These are phyloP conservation scores for Gymnosoma rotundatum DNA, from an alignment of 2,888 invertebrate genomes.

Conservation along the genomic window DNA sequence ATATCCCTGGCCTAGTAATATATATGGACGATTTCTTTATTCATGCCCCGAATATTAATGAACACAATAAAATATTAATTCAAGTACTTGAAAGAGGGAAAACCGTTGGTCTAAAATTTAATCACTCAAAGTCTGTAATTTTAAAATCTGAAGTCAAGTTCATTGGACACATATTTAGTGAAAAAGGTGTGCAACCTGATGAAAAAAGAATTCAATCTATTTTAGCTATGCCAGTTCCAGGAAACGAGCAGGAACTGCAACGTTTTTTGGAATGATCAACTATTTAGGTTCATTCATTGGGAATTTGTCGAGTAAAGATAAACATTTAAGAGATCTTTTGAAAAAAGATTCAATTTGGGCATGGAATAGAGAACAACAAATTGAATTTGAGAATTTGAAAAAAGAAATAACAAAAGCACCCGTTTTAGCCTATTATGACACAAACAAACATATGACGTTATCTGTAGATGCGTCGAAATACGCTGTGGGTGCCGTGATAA, in stretches of 20 bases:
- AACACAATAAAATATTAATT: not conserved
- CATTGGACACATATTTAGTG: not conserved
- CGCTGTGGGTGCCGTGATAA: too few species aligned
- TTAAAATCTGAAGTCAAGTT: not conserved
- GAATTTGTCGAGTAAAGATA: not conserved
- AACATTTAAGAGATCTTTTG: not conserved
- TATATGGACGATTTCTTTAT: not conserved
- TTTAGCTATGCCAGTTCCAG: not conserved
- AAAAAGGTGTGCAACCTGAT: not conserved
- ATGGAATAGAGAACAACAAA: not conserved
- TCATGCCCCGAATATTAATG: not conserved
- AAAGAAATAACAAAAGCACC: too few species aligned
- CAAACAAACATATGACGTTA: too few species aligned
- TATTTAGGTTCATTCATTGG: slow-evolving; percentile 56
- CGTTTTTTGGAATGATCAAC: slow-evolving; percentile 66
- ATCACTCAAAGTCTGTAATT: not conserved
- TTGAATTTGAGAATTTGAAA: too few species aligned
- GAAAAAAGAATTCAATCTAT: not conserved
- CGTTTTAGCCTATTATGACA: too few species aligned
- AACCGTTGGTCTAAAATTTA: not conserved
- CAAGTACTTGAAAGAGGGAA: not conserved
- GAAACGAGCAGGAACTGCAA: slow-evolving; percentile 35
- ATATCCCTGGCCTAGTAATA: too few species aligned
- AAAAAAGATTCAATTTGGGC: not conserved
- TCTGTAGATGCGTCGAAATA: too few species aligned